phyloP scores from a whole-genome alignment of 2,113 vertebrate genomes.

The Brachyhypopomus gauderio region DNA sequence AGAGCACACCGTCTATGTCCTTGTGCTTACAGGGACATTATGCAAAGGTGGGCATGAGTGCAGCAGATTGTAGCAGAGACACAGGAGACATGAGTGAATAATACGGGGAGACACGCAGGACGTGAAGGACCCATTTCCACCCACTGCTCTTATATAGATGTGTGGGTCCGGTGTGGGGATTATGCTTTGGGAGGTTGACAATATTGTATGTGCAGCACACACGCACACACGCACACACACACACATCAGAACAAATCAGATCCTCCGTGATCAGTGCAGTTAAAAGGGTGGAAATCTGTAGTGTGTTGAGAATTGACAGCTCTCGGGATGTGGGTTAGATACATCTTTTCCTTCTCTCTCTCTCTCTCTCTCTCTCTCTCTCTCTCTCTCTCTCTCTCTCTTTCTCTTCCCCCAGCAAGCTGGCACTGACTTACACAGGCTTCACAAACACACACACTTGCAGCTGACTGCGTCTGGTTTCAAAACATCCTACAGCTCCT shows the following conservation, averaged over 20 bases:
- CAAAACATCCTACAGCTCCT: background rate
- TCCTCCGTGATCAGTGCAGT: background rate
- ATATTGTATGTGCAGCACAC: background rate
- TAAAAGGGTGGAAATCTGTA: background rate
- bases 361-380: background rate
- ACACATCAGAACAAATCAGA: too few species aligned
- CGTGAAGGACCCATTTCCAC: constrained; percentile 36
- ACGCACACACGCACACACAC: background rate
- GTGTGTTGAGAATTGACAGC: background rate
- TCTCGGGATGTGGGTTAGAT: background rate
- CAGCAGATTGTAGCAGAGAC: background rate
- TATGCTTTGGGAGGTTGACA: background rate
- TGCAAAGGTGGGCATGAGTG: constrained; percentile 11
- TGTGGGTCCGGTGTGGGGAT: constrained; percentile 51
- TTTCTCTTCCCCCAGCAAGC: background rate
- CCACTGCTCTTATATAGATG: constrained; percentile 37
- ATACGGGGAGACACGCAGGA: background rate
- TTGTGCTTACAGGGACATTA: constrained; percentile 36
- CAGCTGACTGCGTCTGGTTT: background rate
- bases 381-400: background rate
- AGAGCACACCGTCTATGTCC: background rate
- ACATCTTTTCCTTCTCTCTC: background rate
- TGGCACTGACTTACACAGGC: background rate
- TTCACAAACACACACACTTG: background rate
- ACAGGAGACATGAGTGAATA: background rate